Base-by-base conservation (phyloP, 1,140 invertebrate genomes). In the Chymomyza costata region DNA sequence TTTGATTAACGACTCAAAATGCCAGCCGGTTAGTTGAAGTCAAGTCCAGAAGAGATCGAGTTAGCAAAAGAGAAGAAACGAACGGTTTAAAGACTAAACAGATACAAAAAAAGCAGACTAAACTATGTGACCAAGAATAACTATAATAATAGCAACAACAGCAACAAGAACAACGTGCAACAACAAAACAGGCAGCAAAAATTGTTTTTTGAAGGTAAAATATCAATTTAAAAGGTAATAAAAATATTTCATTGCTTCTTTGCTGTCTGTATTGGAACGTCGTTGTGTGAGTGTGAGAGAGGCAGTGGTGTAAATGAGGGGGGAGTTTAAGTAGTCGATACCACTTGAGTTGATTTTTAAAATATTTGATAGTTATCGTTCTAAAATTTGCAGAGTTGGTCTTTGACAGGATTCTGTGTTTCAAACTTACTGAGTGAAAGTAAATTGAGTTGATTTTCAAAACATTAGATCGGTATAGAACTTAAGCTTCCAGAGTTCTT, bases 161-260 rank as follows among this genome's bases (percentile, higher is more conserved):
- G 60, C 14, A 55, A 46, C 53, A 45, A 35, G 25, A 28, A 6
- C n/a, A n/a, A n/a, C n/a, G n/a, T 18, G 28, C 21, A 44, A 45
- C 21, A 55, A 21, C 45, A 37, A 58, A 50, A 61, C 68, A 53
- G 62, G 57, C 62, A 73, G 57, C 68, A 55, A 73, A 73, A 63
- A 54, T 73, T n/a, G n/a, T n/a, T 53, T 47, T 56, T 71, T 70
- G 62, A 78, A 71, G 69, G 64, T 69, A 66, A 73, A 73, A 73
- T 73, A 71, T 67, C 69, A 73, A 73, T 73, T 73, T 74, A 74
- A 74, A 74, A 74, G 65, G 55, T 56, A 67, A 74, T 74, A 74
- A 74, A 74, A 74, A 74, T 74, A 74, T 68, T 74, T 74, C 55
- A 64, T 56, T 70, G 65, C 49, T 58, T 34, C 21, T 58, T 39